These are phyloP conservation scores for Nothoprocta pentlandii DNA, from an alignment of 2,113 vertebrate species.

Conservation along the genomic window DNA sequence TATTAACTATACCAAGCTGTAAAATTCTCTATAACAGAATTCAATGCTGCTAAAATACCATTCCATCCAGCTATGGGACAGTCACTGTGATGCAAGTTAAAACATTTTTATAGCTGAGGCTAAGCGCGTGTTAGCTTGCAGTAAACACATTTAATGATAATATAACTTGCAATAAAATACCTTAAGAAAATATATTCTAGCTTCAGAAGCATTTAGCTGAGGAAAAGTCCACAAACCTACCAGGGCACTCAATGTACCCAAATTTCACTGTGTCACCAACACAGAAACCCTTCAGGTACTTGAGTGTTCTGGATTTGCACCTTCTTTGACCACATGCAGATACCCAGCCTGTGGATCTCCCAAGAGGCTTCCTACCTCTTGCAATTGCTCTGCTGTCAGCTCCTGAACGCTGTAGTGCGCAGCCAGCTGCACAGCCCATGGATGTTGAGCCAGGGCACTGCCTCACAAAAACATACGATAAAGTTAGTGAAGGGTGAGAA, in stretches of 20 bases:
- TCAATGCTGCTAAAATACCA: neutral
- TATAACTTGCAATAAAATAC: too few species aligned
- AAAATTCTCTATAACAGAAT: neutral
- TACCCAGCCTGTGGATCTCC: neutral
- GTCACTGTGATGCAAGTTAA: neutral
- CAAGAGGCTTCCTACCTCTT: neutral
- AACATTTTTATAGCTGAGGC: too few species aligned
- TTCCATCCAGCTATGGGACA: rapidly evolving
- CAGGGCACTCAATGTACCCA: neutral
- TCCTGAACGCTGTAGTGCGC: neutral
- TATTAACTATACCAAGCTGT: neutral
- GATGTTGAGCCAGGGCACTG: too few species aligned
- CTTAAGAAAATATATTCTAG: neutral
- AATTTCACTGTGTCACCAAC: neutral
- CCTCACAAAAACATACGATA: neutral
- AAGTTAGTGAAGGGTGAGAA: neutral
- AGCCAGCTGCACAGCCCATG: neutral
- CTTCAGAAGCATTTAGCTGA: neutral
- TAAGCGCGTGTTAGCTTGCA: too few species aligned
- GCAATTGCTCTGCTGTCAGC: neutral
- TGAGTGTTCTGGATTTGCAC: neutral
- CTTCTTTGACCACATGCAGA: neutral
- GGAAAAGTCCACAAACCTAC: neutral
- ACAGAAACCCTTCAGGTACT: too few species aligned
- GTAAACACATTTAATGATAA: too few species aligned